Base-by-base conservation (phyloP, 2,888 invertebrate genomes). In the Hirtodrosophila confusa region DNA sequence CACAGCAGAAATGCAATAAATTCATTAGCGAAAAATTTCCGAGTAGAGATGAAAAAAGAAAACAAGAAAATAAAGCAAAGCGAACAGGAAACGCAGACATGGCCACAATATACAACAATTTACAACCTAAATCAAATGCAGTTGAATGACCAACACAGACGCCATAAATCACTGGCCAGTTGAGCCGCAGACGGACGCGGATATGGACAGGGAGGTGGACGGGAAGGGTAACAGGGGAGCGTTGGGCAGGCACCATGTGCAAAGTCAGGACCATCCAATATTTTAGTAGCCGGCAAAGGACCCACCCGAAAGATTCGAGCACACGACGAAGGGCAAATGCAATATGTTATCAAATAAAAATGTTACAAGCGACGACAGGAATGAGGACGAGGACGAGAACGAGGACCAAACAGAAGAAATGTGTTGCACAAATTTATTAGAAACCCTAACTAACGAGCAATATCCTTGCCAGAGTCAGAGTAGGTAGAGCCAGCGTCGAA, bases 121-220 rank as follows among this genome's bases (percentile, higher is more conserved):
- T 83, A 86, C 86, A 88, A 84, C 84, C 87, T 87, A 88, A 85
- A 85, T 85, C 88, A 88, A 85, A 88, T 82, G 88, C 84, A 88
- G 86, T 88, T 85, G 85, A 88, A 88, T 79, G 85, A 88, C 85
- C 88, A 85, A 69, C 88, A 70, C 88, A 84, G 87, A 88, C 86
- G 79, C 88, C 88, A 85, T 85, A 85, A 85, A 85, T 85, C 88
- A 85, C 79, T 55, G 51, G 54, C 86, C 83, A 86, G 80, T 85
- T 85, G 88, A 78, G 85, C 75, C 73, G 73, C 63, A 74, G 78
- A 55, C 80, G 72, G 62, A 51, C 70, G 31, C 56, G 56, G 66
- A 74, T 29, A 12, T 39, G 75, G 55, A 36, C 17, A 29, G 49
- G 60, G 44, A 44, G 29, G 39, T 36, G 65, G 41, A 35, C 27